These are phyloP conservation scores for Lithophane leautieri DNA, from an alignment of 2,888 invertebrate genomes.

Conservation along the genomic window DNA sequence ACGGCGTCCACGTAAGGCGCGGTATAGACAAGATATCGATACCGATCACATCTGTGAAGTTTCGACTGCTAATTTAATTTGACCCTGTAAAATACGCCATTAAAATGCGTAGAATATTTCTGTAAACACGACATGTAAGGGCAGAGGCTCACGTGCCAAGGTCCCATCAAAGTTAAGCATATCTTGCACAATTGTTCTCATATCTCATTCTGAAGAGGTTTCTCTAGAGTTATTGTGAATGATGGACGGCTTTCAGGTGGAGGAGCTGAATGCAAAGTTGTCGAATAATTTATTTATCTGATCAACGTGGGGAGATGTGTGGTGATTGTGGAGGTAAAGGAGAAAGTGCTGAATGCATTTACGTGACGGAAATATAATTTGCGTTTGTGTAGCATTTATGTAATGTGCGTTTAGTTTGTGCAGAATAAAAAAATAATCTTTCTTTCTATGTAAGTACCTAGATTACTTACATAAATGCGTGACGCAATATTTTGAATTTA, in stretches of 20 bases:
- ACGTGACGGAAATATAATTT: conserved; percentile 2
- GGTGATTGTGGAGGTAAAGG: conserved; percentile 15
- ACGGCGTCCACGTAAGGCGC: no score
- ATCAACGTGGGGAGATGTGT: conserved; percentile 53
- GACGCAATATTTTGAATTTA: no score
- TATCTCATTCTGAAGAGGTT: conserved; percentile 62
- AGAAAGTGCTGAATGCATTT: conserved; percentile 18
- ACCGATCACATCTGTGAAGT: no score
- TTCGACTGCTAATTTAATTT: no score
- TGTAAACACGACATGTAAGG: conserved; percentile 41
- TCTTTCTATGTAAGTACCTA: no score
- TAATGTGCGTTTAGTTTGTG: no score
- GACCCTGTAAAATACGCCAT: conserved; percentile 28
- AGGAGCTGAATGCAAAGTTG: conserved; percentile 53
- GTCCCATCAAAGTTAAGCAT: conserved; percentile 25
- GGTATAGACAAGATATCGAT: no score
- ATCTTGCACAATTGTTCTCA: conserved; percentile 58
- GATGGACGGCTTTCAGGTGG: conserved; percentile 66
- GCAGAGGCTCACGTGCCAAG: conserved; percentile 50
- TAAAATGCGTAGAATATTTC: conserved; percentile 44
- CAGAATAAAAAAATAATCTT: no score
- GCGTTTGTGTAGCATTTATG: not conserved
- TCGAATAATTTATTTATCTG: conserved; percentile 58
- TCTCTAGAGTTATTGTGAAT: conserved; percentile 62
- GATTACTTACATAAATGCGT: no score